These are phyloP conservation scores for Otolemur garnettii DNA, from an alignment of 2,113 vertebrate genomes.

Conservation along the genomic window DNA sequence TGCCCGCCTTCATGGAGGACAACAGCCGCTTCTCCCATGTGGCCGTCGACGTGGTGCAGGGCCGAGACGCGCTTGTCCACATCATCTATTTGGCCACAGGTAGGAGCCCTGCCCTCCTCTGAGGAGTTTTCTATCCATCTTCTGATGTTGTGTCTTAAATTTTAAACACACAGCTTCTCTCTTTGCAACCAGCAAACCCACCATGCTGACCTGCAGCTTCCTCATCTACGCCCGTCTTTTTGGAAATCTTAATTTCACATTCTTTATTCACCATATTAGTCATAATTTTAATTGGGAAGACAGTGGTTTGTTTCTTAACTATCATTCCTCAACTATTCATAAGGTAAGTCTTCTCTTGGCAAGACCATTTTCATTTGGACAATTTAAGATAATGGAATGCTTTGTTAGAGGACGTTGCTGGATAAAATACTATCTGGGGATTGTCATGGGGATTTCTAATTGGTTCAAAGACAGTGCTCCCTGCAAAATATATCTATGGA, in stretches of 20 bases:
- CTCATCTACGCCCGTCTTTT: accelerated
- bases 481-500: not conserved
- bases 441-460: not conserved
- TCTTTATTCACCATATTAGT: not conserved
- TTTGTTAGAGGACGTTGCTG: not conserved
- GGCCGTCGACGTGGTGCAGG: conserved; percentile 97
- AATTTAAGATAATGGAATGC: not conserved
- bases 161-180: accelerated
- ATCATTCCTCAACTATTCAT: not conserved
- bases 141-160: not conserved
- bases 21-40: conserved; percentile 96
- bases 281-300: not conserved
- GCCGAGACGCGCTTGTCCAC: conserved; percentile 94
- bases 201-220: accelerated
- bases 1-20: conserved; percentile 98
- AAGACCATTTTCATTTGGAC: not conserved
- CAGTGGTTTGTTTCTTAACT: not conserved
- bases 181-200: not conserved
- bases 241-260: not conserved
- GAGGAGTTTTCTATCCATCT: accelerated
- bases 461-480: not conserved
- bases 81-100: conserved; percentile 98
- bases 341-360: not conserved
- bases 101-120: conserved; percentile 76
- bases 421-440: not conserved